Base-by-base conservation (phyloP, 2,888 invertebrate species). In the Scaptomyza polygonia region DNA sequence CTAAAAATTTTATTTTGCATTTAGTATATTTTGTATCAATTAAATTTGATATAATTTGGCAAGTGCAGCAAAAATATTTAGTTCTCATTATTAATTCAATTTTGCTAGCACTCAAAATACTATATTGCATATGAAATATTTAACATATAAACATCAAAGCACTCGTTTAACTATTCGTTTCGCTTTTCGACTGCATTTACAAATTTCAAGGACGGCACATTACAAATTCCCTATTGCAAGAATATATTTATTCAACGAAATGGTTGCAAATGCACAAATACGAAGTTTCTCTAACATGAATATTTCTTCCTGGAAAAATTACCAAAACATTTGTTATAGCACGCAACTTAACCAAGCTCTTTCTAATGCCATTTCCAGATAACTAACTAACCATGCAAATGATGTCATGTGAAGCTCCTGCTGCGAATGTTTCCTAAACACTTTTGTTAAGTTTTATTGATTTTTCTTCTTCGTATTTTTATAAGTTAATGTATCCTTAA, bases 11-110 rank as follows among this genome's bases (percentile, higher is more conserved):
- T 42, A 9, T 27, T 14, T 27, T 51, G 5, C 21, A 27, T 48
- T n/a, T 48, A 34, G 16, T 30, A 49, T 5, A 36, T 43, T 68
- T 63, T 64, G 63, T 56, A 72, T 73, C 76, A 80, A 80, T 82
- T 82, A 80, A 81, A 63, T 67, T 76, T 80, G 80, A 85, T 65
- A 79, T 73, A 55, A 66, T 65, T 65, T 67, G 57, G 61, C 80
- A 79, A 68, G 64, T 80, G 80, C 62, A 58, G 47, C 42, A 56
- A 66, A 56, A 66, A 9, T 27, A 40, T 45, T 36, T 29, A 27
- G 29, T 27, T 21, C 18, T 49, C 45, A 56, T 71, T 71, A 55
- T 67, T 61, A 57, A 49, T 59, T 49, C 39, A 48, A 63, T 40
- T 63, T 47, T 47, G 36, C 32, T 21, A 16, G 30, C 14, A 51